These are phyloP conservation scores for Thyatira batis DNA, from an alignment of 2,888 invertebrate genomes.

Conservation along the genomic window DNA sequence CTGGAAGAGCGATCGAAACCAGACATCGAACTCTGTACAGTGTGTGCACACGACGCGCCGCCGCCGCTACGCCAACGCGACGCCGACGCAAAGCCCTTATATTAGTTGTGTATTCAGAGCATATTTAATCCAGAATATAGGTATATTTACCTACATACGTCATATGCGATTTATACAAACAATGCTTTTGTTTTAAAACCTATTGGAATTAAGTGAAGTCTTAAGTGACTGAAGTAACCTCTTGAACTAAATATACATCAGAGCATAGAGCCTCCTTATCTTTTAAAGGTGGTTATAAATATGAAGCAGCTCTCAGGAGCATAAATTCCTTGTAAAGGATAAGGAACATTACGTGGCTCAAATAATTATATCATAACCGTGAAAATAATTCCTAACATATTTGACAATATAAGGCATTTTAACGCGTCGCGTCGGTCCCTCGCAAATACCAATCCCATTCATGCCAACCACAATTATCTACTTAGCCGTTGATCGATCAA, in stretches of 20 bases:
- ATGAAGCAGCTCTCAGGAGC: too few species aligned
- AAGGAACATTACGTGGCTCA: neutral
- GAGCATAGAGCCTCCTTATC: too few species aligned
- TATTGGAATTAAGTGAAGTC: too few species aligned
- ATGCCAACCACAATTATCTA: conserved; percentile 14
- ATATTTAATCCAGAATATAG: too few species aligned
- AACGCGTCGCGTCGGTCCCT: neutral
- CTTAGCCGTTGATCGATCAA: conserved; percentile 18
- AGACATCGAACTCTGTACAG: neutral
- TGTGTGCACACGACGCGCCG: neutral
- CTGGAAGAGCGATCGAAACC: neutral
- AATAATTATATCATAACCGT: neutral
- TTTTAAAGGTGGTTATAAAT: too few species aligned
- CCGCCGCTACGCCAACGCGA: neutral
- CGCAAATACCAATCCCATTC: neutral
- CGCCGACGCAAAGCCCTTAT: neutral
- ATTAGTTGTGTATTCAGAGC: neutral
- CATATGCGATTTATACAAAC: too few species aligned
- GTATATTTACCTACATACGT: too few species aligned
- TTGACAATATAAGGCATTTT: neutral
- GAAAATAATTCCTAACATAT: neutral
- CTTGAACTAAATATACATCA: too few species aligned
- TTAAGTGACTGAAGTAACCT: too few species aligned
- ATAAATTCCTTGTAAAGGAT: too few species aligned
- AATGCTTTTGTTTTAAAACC: too few species aligned